phyloP scores from a whole-genome alignment of 2,888 invertebrate species.

The Dinocampus coccinellae region DNA sequence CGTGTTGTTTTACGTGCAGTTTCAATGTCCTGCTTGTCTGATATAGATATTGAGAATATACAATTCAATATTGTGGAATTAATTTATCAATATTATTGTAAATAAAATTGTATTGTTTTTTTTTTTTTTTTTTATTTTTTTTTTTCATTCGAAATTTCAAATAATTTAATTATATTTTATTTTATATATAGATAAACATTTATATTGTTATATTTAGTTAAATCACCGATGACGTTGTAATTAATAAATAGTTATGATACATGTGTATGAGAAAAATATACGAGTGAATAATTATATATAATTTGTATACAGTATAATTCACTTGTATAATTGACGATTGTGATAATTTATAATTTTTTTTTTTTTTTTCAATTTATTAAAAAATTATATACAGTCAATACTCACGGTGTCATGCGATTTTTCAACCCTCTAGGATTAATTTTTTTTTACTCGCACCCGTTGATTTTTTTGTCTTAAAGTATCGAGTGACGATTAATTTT shows the following conservation, averaged over 20 bases:
- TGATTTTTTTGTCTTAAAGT: background rate
- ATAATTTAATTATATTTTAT: too few relatives aligned
- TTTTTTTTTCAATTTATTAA: background rate
- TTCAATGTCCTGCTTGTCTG: background rate
- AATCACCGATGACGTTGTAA: conserved; percentile 35
- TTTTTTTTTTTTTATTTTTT: too few relatives aligned
- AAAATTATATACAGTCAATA: conserved; percentile 2
- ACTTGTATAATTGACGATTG: conserved; percentile 1
- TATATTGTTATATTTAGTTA: too few relatives aligned
- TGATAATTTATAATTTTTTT: background rate
- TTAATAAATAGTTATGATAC: conserved; percentile 19
- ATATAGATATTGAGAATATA: background rate
- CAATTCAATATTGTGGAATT: too few relatives aligned
- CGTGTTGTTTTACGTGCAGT: conserved; percentile 4
- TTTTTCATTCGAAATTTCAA: too few relatives aligned
- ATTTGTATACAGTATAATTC: conserved; percentile 14
- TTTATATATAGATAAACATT: too few relatives aligned
- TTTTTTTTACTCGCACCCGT: background rate
- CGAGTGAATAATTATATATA: conserved; percentile 10
- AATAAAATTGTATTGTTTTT: too few relatives aligned
- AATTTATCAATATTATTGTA: too few relatives aligned
- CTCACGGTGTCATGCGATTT: conserved; percentile 28
- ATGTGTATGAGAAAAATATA: background rate
- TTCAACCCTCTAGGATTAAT: background rate
- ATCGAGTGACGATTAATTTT: background rate